Evolutionary conservation across 1,140 invertebrate species (phyloP), one percentile per base, ranked within the genome.

Genomic region (Bombus balteatus): DNA sequence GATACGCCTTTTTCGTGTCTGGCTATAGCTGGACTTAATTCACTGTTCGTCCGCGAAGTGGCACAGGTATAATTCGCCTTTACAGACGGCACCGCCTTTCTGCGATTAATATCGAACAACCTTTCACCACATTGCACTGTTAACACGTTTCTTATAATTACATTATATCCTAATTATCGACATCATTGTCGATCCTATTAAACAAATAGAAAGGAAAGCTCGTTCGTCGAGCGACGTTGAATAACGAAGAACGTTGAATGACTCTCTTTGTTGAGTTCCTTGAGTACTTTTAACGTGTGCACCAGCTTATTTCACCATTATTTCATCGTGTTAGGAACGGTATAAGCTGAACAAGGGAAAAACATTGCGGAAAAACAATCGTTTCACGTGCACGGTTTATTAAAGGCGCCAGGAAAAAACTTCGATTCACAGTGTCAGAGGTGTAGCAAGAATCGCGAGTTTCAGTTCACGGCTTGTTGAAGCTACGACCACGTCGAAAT

Each of bases 1-100:
- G 88, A 84, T 82, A 89, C 89, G 89, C 89, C 89, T 89, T 89
- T 90, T 90, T 84, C 89, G 75, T 89, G 89, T 90, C 79, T 76
- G 88, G 41, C 86, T 81, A 87, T 78, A 34, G 87, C 53, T 68
- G 81, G 81, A 89, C 85, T 90, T 90, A 87, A 89, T 90, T 90
- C 88, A 89, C 88, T 87, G 88, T 65, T 89, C 81, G 57, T 78
- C 25, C 53, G 53, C 70, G 75, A 75, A 81, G 76, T 53, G 47
- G 80, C 72, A 57, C 77, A 72, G 62, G 78, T 70, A 68, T 81
- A 47, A 73, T 82, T 83, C 70, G 75, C 70, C 59, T 15, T 18
- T 68, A 13, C 32, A 53, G 39, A 37, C 37, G 81, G 66, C 59
- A 81, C 81, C 89, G 85, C 88, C 88, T 89, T 89, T 89, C 81